phyloP scores from a whole-genome alignment of 53 echinoderm and acorn worm genomes.

The Luidia sarsii region DNA sequence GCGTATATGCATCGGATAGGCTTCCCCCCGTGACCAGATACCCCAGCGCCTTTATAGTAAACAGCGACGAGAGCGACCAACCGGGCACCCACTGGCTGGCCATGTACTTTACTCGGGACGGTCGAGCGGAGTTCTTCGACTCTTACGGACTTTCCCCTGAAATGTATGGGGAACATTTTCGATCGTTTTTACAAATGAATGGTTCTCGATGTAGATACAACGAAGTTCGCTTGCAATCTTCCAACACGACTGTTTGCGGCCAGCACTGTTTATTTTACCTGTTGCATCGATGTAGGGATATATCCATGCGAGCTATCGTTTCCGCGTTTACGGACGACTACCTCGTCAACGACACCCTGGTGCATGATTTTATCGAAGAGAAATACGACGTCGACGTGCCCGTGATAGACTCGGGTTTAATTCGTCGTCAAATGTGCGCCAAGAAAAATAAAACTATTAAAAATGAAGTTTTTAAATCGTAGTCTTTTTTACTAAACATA shows the following conservation, averaged over 20 bases:
- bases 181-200: slow-evolving; percentile 20
- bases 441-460: slow-evolving; percentile 4
- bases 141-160: slow-evolving; percentile 31
- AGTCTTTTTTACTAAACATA: no score
- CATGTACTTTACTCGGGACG: slow-evolving; percentile 1
- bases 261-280: slow-evolving; percentile 25
- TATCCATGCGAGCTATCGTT: not conserved
- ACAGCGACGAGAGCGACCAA: no score
- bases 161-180: not conserved
- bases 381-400: not conserved
- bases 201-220: no score
- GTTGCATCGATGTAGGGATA: slow-evolving; percentile 1
- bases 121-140: slow-evolving; percentile 30
- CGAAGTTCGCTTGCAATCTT: slow-evolving; percentile 21
- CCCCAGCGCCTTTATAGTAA: no score
- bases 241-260: slow-evolving; percentile 21
- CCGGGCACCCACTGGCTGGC: slow-evolving; percentile 32
- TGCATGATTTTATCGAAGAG: slow-evolving; percentile 13
- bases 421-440: not conserved
- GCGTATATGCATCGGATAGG: no score
- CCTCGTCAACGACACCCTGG: slow-evolving; percentile 4
- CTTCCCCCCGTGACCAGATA: no score
- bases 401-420: slow-evolving; percentile 5
- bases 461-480: no score
- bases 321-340: slow-evolving; percentile 3